A percentile compares a stretch with the other conserved stretches of the same genome.
Evolutionary conservation across 2,113 vertebrate genomes (phyloP).

Genomic region (Serinus canaria): DNA sequence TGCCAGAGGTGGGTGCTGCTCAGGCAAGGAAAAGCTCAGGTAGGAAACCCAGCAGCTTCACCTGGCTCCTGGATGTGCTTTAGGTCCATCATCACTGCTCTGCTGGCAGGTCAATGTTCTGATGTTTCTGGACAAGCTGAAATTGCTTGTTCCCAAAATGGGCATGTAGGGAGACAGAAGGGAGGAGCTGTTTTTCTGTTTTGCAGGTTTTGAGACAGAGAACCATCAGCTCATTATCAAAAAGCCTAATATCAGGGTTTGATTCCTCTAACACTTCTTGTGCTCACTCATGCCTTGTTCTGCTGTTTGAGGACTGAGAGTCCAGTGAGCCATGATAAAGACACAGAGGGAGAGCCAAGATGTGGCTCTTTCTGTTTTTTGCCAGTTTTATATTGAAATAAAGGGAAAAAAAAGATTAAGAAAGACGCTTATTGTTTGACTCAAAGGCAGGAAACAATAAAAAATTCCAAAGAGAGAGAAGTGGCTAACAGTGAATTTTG

Average conservation of each 20-base stretch:
- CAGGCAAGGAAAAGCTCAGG: neutral
- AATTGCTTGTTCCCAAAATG: neutral
- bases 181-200: neutral
- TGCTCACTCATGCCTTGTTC: neutral
- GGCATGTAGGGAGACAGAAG: neutral
- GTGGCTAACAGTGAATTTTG: neutral
- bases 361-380: neutral
- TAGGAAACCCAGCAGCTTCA: neutral
- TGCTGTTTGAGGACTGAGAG: neutral
- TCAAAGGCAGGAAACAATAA: neutral
- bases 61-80: neutral
- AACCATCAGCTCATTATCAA: neutral
- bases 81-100: neutral
- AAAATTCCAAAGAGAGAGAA: neutral
- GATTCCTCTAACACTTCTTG: neutral
- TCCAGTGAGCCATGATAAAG: neutral
- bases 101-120: neutral
- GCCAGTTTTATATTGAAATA: neutral
- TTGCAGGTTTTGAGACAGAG: neutral
- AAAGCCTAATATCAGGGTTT: neutral
- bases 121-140: neutral
- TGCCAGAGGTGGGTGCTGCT: neutral
- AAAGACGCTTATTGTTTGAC: rapidly evolving
- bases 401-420: neutral
- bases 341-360: neutral